phyloP scores from a whole-genome alignment of 1,140 invertebrate species.

The Apis florea region DNA sequence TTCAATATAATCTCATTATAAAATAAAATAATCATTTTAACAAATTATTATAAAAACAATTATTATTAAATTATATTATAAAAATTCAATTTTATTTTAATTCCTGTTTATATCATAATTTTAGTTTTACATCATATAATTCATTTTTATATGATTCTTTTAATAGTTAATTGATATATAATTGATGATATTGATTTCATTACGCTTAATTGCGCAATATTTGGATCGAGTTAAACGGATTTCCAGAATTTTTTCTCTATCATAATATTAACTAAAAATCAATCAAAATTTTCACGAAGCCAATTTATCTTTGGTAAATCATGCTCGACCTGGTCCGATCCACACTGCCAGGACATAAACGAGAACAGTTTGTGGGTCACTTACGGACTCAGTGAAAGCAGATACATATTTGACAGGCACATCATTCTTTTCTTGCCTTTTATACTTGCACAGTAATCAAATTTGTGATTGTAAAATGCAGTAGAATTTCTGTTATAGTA shows the following conservation, averaged over 20 bases:
- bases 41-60: neutral
- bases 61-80: neutral
- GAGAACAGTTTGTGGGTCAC: slow-evolving; percentile 56
- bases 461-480: neutral
- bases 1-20: neutral
- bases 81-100: neutral
- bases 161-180: neutral
- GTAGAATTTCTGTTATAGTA: too few species aligned
- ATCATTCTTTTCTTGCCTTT: slow-evolving; percentile 55
- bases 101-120: neutral
- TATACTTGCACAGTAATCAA: neutral
- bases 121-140: neutral
- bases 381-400: slow-evolving; percentile 57
- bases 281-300: neutral
- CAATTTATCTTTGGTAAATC: neutral
- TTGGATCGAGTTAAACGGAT: neutral
- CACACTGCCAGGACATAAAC: slow-evolving; percentile 2
- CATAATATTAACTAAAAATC: neutral
- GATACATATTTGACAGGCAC: slow-evolving; percentile 62
- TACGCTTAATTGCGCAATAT: neutral
- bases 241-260: neutral
- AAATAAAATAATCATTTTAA: neutral
- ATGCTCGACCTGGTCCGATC: neutral
- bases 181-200: too few species aligned
- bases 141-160: neutral